Conservation (phyloP, 2,113 vertebrate genomes). For the Heterochromis multidens region DNA sequence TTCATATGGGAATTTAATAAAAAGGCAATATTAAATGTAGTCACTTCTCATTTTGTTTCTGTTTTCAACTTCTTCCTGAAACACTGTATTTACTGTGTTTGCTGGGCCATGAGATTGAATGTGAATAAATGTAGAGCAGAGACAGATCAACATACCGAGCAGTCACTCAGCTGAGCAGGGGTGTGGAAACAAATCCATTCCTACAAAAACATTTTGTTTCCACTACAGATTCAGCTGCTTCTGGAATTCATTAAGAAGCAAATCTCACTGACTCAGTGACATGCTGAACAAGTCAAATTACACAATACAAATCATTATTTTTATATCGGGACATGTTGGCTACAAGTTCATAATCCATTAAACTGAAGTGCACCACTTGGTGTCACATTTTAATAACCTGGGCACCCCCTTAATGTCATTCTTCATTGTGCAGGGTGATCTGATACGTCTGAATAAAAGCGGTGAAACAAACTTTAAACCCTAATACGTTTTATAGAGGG, state of each 20-base stretch:
- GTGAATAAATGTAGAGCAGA: neutral
- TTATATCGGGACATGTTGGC: neutral
- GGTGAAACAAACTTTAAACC: neutral
- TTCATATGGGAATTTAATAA: neutral
- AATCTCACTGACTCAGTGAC: neutral
- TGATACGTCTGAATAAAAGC: neutral
- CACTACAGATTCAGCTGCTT: neutral
- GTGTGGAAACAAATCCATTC: neutral
- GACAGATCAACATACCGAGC: neutral
- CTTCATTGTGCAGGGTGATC: accelerated
- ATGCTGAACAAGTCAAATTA: neutral
- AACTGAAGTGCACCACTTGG: accelerated
- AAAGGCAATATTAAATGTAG: neutral
- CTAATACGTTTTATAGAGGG: neutral
- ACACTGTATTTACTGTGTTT: neutral
- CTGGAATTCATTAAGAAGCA: neutral
- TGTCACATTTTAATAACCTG: neutral
- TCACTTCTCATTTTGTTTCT: neutral
- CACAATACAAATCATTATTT: neutral
- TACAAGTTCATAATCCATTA: neutral
- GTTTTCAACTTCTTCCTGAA: neutral
- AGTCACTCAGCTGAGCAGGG: neutral
- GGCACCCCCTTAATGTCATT: neutral
- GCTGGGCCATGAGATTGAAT: neutral
- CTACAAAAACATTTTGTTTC: neutral